These are phyloP conservation scores for Lycocerus yunnanus DNA, from an alignment of 2,888 invertebrate genomes.

Conservation along the genomic window DNA sequence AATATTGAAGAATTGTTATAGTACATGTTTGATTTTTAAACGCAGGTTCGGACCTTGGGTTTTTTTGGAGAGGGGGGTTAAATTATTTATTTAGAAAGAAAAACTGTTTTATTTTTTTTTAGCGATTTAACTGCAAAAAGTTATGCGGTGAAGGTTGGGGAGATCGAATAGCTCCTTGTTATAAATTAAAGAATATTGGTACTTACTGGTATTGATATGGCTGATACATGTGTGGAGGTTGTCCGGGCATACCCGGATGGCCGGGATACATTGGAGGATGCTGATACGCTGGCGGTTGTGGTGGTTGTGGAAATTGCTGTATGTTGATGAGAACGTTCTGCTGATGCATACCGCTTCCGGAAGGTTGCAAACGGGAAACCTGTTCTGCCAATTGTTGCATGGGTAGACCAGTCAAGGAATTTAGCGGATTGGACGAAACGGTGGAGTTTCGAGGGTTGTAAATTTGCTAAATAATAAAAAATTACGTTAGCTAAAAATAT, in stretches of 20 bases:
- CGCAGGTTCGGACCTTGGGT: too few species aligned
- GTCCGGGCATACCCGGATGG: slow-evolving; percentile 42
- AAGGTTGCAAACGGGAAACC: slow-evolving; percentile 52
- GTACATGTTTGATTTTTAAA: too few species aligned
- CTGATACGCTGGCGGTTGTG: slow-evolving; percentile 55
- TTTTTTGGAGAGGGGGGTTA: too few species aligned
- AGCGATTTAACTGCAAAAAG: too few species aligned
- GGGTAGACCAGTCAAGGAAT: slow-evolving; percentile 51
- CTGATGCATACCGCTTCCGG: slow-evolving; percentile 58
- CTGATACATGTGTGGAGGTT: slow-evolving; percentile 56
- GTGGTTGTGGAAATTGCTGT: slow-evolving; percentile 63
- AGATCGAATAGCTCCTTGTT: too few species aligned
- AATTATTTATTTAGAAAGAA: too few species aligned
- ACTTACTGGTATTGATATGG: slow-evolving; percentile 53
- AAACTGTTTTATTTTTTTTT: too few species aligned
- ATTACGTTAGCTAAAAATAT: neutral
- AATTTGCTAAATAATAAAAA: slow-evolving; percentile 45
- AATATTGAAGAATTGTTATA: too few species aligned
- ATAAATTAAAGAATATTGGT: too few species aligned
- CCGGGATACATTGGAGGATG: slow-evolving; percentile 56
- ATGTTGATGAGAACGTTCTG: slow-evolving; percentile 70
- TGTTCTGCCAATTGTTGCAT: slow-evolving; percentile 59
- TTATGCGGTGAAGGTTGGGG: too few species aligned
- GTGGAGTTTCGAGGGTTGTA: slow-evolving; percentile 44
- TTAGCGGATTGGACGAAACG: slow-evolving; percentile 40